Evolutionary conservation across 2,113 vertebrate species (phyloP).

Genomic region (Scomber colias): DNA sequence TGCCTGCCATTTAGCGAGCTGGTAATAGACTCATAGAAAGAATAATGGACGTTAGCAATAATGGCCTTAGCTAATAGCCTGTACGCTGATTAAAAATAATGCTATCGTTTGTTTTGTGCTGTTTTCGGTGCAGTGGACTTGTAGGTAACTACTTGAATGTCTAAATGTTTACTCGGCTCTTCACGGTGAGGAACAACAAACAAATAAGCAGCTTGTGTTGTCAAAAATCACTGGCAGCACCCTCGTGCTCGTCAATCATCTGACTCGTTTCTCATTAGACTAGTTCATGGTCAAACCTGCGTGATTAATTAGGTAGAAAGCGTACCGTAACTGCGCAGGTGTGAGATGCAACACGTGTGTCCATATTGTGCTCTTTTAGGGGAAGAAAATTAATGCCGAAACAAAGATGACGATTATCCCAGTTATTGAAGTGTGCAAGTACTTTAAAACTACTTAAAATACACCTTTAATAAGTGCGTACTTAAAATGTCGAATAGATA

Average conservation of each 20-base stretch:
- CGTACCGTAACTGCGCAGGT: slow-evolving; percentile 59
- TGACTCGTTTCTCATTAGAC: slow-evolving; percentile 76
- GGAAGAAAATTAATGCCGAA: not conserved
- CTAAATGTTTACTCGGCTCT: slow-evolving; percentile 67
- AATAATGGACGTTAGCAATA: slow-evolving; percentile 79
- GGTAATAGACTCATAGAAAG: slow-evolving; percentile 75
- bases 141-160: slow-evolving; percentile 52
- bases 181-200: slow-evolving; percentile 73
- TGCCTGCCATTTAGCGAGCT: slow-evolving; percentile 77
- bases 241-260: slow-evolving; percentile 75
- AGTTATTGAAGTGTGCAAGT: rapidly evolving
- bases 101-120: slow-evolving; percentile 58
- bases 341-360: slow-evolving; percentile 71
- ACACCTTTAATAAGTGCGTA: rapidly evolving
- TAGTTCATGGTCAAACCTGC: slow-evolving; percentile 76
- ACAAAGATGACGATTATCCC: rapidly evolving
- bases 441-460: not conserved
- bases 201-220: slow-evolving; percentile 74
- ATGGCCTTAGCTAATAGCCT: slow-evolving; percentile 76
- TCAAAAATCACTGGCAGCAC: slow-evolving; percentile 68
- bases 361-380: slow-evolving; percentile 14
- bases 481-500: not conserved
- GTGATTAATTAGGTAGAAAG: slow-evolving; percentile 75
- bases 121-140: slow-evolving; percentile 50
- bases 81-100: slow-evolving; percentile 79